A percentile compares a stretch with the other conserved stretches of the same genome.
phyloP scores from a whole-genome alignment of 2,797 vertebrate species.

The Galaxias olidus region DNA sequence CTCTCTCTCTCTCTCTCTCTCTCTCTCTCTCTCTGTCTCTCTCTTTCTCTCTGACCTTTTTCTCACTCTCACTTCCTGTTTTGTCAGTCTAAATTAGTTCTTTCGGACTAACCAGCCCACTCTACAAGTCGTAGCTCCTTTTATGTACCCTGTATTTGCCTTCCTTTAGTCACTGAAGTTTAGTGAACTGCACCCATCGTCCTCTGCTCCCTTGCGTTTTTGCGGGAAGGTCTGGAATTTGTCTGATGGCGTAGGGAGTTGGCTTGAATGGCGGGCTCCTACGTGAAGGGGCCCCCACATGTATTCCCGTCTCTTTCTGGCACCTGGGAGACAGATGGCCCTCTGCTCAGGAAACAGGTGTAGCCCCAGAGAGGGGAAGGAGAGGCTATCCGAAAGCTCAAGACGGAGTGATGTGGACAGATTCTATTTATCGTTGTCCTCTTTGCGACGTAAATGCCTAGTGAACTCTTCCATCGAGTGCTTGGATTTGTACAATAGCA shows the following conservation, averaged over 20 bases:
- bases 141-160: not conserved
- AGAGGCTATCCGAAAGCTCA: constrained; percentile 11
- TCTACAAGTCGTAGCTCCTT: not conserved
- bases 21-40: constrained; percentile 22
- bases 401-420: constrained; percentile 5
- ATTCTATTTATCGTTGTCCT: no score
- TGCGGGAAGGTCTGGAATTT: constrained; percentile 38
- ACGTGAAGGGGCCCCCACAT: constrained; percentile 14
- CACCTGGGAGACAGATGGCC: constrained; percentile 26
- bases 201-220: not conserved
- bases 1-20: constrained; percentile 27
- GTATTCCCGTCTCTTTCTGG: constrained; percentile 9
- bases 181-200: no score
- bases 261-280: constrained; percentile 27
- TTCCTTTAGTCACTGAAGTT: not conserved
- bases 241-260: not conserved
- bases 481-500: no score
- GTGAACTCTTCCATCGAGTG: no score
- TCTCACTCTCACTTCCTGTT: constrained; percentile 52
- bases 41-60: constrained; percentile 32
- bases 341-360: constrained; percentile 41
- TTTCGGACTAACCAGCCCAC: constrained; percentile 1
- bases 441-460: no score
- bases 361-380: constrained; percentile 28
- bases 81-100: constrained; percentile 33